A percentile compares a stretch with the other conserved stretches of the same genome.
These are phyloP conservation scores for Ormyrus thymus DNA, from an alignment of 2,888 invertebrate genomes.

Conservation along the genomic window DNA sequence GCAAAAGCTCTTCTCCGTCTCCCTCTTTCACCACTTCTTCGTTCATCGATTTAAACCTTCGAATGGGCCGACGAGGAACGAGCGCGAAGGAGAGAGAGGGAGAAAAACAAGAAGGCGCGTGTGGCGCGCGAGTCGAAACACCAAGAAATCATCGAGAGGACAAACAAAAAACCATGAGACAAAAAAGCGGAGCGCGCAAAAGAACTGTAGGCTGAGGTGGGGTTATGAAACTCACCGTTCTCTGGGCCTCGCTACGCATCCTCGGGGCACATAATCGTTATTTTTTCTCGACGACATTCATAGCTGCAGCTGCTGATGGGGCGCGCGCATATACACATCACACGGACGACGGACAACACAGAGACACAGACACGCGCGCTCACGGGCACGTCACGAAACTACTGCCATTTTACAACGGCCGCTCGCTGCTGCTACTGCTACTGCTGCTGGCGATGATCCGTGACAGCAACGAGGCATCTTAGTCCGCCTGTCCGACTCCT, in stretches of 20 bases:
- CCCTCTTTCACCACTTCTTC: neutral
- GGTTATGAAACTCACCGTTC: constrained; percentile 59
- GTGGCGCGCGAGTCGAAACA: constrained; percentile 36
- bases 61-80: no score
- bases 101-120: constrained; percentile 34
- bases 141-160: neutral
- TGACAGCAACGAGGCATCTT: constrained; percentile 1
- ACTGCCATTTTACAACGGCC: constrained; percentile 61
- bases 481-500: constrained; percentile 8
- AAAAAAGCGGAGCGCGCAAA: neutral
- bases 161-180: neutral
- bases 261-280: constrained; percentile 53
- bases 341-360: constrained; percentile 13
- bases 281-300: constrained; percentile 52
- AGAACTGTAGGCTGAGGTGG: constrained; percentile 4
- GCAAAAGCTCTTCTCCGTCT: constrained; percentile 41
- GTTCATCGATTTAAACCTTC: constrained; percentile 47
- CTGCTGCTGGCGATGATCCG: neutral
- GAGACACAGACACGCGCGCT: constrained; percentile 22
- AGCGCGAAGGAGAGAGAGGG: constrained; percentile 3
- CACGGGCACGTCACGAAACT: constrained; percentile 62
- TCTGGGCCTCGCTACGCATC: constrained; percentile 59
- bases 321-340: neutral
- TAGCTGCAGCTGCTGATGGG: neutral
- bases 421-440: constrained; percentile 48